Base-by-base conservation (phyloP, 1,140 invertebrate species). In the Ectropis grisescens region DNA sequence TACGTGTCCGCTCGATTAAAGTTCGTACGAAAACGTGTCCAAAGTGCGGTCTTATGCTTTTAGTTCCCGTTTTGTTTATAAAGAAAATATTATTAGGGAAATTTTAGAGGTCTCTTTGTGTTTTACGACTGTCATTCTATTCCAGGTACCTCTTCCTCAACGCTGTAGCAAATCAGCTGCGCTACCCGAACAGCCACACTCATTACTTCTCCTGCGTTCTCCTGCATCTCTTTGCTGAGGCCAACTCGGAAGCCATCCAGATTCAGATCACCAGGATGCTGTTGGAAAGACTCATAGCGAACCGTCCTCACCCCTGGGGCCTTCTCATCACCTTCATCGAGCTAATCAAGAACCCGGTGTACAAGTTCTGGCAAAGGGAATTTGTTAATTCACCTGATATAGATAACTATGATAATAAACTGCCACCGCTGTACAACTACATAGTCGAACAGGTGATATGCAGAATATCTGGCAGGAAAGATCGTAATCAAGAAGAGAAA, bases 341-440 rank as follows among this genome's bases (percentile, higher is more conserved):
- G 82, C 86, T 99, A 10, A 98, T 99, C 55, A 98, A 98, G 67
- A 99, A 99, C 84, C 95, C 94, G 8, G 91, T 90, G n/a, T 99
- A 98, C 84, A 98, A 98, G 79, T 99, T 99, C 81, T 99, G 97
- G 97, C 90, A 91, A 33, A 97, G 99, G 67, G 97, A 99, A 49
- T 99, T 99, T 85, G 97, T 99, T 0, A 94, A 97, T 68, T 99
- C 97, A 13, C 96, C 97, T 5, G 98, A 99, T 84, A 98, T 99
- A 67, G 95, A 98, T 84, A 98, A 98, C 93, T 96, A 83, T 61
- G 67, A n/a, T n/a, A n/a, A n/a, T n/a, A n/a, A n/a, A n/a, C n/a
- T n/a, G n/a, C n/a, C n/a, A n/a, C n/a, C n/a, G n/a, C n/a, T n/a
- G n/a, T n/a, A n/a, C n/a, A n/a, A n/a, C n/a, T n/a, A n/a, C n/a